Conservation (phyloP, 2,888 invertebrate species). For the Leptopilina drosophilae region DNA sequence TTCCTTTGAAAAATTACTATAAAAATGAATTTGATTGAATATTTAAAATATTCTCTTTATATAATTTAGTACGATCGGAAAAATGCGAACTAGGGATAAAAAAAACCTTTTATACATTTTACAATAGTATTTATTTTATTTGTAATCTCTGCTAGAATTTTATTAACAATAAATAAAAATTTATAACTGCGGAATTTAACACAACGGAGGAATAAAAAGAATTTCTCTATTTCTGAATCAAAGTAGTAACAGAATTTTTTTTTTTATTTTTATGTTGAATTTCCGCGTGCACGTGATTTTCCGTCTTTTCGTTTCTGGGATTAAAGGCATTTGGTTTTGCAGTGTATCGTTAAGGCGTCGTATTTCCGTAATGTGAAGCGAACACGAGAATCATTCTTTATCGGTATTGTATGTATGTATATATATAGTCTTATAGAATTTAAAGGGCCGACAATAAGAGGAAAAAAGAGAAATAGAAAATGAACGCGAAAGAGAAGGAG, state of each 20-base stretch:
- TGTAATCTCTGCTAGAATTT: no score
- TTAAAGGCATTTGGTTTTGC: slow-evolving; percentile 24
- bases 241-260: not conserved
- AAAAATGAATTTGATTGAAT: no score
- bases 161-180: no score
- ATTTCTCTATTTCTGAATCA: slow-evolving; percentile 14
- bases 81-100: no score
- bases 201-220: not conserved
- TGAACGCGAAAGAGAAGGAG: no score
- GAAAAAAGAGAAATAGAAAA: not conserved
- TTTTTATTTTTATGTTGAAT: not conserved
- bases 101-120: no score
- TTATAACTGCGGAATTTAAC: not conserved
- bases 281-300: slow-evolving; percentile 37
- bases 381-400: slow-evolving; percentile 33
- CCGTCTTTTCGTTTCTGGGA: slow-evolving; percentile 34
- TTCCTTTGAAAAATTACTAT: no score
- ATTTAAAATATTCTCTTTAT: no score
- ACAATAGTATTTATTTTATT: no score
- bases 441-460: not conserved
- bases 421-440: not conserved
- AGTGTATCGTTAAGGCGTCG: slow-evolving; percentile 41
- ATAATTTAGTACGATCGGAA: no score
- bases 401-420: not conserved
- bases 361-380: slow-evolving; percentile 33